Evolutionary conservation across 2,797 vertebrate species (phyloP).

Genomic region (Monodelphis domestica): DNA sequence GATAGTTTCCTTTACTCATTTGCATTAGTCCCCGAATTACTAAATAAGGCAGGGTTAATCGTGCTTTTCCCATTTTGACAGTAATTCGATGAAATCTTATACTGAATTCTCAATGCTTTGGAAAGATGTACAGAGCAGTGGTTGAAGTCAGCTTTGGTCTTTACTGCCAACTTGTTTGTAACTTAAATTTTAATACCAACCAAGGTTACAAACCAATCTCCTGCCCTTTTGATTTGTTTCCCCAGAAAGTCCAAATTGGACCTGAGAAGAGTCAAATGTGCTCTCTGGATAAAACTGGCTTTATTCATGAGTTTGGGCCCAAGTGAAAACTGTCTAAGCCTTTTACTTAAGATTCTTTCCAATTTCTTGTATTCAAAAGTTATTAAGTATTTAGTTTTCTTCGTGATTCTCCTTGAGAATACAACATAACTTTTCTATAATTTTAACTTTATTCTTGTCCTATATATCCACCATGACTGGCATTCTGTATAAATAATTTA

Average conservation of each 20-base stretch:
- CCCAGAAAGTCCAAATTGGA: neutral
- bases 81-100: constrained; percentile 33
- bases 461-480: neutral
- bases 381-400: constrained; percentile 1
- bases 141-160: constrained; percentile 7
- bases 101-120: neutral
- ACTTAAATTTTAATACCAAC: neutral
- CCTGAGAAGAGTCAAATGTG: neutral
- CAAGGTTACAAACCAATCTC: neutral
- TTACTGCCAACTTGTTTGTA: constrained; percentile 43
- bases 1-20: constrained; percentile 79
- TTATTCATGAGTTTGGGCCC: constrained; percentile 13
- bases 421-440: constrained; percentile 40
- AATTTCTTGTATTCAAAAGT: neutral
- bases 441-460: constrained; percentile 22
- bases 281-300: neutral
- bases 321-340: constrained; percentile 2
- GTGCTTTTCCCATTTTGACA: constrained; percentile 73
- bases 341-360: neutral
- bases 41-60: constrained; percentile 80
- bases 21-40: constrained; percentile 77
- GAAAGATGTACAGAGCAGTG: neutral
- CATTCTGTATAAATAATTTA: neutral
- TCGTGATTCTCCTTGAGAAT: constrained; percentile 21
- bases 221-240: neutral